Base-by-base conservation (phyloP, 2,113 vertebrate species). In the Epinephelus cyanopodus region DNA sequence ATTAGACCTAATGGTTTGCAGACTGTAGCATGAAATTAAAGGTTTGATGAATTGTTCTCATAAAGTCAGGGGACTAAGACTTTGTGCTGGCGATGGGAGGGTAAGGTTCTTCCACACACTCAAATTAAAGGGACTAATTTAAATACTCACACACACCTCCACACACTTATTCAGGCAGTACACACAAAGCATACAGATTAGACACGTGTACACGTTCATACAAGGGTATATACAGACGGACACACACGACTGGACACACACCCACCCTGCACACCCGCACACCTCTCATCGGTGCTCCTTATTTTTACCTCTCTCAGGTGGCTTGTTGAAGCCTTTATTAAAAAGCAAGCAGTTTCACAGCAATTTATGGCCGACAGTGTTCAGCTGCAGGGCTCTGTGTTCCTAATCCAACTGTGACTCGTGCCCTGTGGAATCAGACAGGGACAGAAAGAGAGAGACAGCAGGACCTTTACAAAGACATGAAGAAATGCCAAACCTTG, bases 281-380 rank as follows among this genome's bases (percentile, higher is more conserved):
- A 68, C 52, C 64, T 14, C 54, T 68, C 81, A 80, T 45, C 6
- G 85, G 53, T 61, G 64, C 67, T 72, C 64, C 53, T 85, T 69
- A 62, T 66, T 90, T 82, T 85, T 88, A 90, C 67, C 53, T 75
- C 82, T 84, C 92, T 91, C 87, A 56, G 85, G 87, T 89, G 89
- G 88, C 89, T 85, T 86, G 72, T 93, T 92, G 77, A 87, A 84
- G 82, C 64, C 82, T 89, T 92, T 93, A 92, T 93, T 92, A 92
- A 93, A 92, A 90, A 92, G 82, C 78, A 81, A 87, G 90, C 89
- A 76, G 87, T 92, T 92, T 92, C 82, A 87, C 68, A 65, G 87
- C 77, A 89, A 89, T 92, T 93, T 92, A 91, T 90, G 68, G 83
- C 74, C 84, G 57, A 29, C 33, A 71, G 69, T 77, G 47, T 74